Evolutionary conservation across 2,113 vertebrate species (phyloP).

Genomic region (Cyprinodon brontotheroides): DNA sequence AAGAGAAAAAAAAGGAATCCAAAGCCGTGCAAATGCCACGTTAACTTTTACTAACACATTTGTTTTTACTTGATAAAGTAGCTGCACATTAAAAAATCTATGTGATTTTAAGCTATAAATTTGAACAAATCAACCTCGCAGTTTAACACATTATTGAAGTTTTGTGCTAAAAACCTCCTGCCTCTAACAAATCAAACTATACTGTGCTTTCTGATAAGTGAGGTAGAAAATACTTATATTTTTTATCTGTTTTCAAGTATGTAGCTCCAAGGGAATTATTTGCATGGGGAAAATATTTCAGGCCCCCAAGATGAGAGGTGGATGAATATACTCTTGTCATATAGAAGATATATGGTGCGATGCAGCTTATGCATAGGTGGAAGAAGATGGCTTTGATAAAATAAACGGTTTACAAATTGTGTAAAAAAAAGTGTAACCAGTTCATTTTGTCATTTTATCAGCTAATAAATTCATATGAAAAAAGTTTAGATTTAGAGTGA

Average conservation of each 20-base stretch:
- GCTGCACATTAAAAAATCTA: background rate
- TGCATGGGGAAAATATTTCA: background rate
- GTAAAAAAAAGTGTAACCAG: too few species aligned
- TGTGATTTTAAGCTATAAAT: slow-evolving; percentile 28
- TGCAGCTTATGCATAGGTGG: background rate
- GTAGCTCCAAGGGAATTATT: background rate
- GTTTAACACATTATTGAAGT: background rate
- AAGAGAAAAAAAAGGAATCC: slow-evolving; percentile 49
- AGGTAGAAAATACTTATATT: background rate
- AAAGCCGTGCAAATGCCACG: slow-evolving; percentile 45
- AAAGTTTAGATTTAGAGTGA: background rate
- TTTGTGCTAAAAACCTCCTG: background rate
- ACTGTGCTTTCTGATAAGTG: background rate
- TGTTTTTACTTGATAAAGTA: background rate
- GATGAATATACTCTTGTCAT: background rate
- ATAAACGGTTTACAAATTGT: background rate
- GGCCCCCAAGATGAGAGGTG: background rate
- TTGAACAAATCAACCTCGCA: background rate
- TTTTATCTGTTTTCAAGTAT: background rate
- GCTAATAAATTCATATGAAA: too few species aligned
- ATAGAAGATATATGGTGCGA: background rate
- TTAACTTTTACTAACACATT: slow-evolving; percentile 19
- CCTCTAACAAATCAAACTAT: background rate
- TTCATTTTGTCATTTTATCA: too few species aligned
- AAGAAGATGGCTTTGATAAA: background rate